Evolutionary conservation across 2,797 vertebrate species (phyloP).

Genomic region (Hippocampus kuda): DNA sequence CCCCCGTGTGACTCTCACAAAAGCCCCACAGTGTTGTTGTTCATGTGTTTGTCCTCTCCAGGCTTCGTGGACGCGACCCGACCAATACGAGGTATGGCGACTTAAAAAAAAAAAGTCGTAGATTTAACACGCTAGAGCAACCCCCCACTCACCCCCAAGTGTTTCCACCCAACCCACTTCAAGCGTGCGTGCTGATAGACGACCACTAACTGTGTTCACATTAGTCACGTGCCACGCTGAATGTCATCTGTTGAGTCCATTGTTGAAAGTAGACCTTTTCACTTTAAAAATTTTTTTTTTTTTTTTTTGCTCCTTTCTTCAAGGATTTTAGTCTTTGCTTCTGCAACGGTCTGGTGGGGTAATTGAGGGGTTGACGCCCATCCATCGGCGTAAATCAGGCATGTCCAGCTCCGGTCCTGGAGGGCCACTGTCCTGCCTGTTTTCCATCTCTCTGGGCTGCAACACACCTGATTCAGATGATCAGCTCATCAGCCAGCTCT

Average conservation of each 20-base stretch:
- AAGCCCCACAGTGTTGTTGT: conserved; percentile 1
- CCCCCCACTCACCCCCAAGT: conserved; percentile 48
- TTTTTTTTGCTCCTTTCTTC: not conserved
- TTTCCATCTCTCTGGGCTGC: no score
- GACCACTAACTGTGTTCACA: conserved; percentile 32
- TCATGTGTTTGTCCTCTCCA: conserved; percentile 76
- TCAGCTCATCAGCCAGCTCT: no score
- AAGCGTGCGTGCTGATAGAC: conserved; percentile 15
- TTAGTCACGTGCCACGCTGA: conserved; percentile 34
- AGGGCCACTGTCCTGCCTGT: no score
- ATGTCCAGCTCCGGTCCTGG: no score
- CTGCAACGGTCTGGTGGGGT: conserved; percentile 19
- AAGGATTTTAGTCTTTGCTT: not conserved
- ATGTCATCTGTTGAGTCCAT: conserved; percentile 53
- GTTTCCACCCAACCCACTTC: conserved; percentile 35
- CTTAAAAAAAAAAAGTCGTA: conserved; percentile 60
- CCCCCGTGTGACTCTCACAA: not conserved
- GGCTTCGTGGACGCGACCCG: conserved; percentile 98
- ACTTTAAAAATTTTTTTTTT: conserved; percentile 5
- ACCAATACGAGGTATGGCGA: conserved; percentile 95
- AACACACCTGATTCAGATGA: no score
- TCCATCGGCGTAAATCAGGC: not conserved
- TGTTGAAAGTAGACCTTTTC: conserved; percentile 39
- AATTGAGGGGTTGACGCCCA: not conserved
- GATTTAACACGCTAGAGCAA: conserved; percentile 29